Evolutionary conservation across 1,140 invertebrate species (phyloP), one percentile per base, ranked within the genome.

Genomic region (Portunus trituberculatus): DNA sequence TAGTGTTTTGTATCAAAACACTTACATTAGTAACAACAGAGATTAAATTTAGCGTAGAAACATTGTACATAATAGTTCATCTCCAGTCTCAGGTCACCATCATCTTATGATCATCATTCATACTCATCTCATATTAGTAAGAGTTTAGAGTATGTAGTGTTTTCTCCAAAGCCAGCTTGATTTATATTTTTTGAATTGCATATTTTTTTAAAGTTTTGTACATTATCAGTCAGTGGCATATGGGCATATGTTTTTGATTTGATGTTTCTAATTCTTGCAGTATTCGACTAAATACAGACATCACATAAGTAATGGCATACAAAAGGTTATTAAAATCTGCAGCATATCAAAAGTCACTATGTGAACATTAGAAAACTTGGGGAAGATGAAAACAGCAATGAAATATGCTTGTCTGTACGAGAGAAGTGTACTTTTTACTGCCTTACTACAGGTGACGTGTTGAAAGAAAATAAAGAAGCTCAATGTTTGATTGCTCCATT

Each of bases 1-100:
- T 48, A 52, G n/a, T 92, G 94, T 95, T 67, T 95, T 95, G 94
- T 92, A 95, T 95, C 94, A 95, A 95, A 82, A 95, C 94, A 92
- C 52, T 92, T 83, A 59, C 82, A 94, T 67, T 94, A 76, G 12
- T 91, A 94, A 67, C 20, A 31, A 45, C 28, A 89, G 93, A 94
- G 59, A 16, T 20, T 59, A 89, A 46, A 0, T 48, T 89, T 46
- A 89, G 88, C 32, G 48, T 48, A 46, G 88, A n/a, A 83, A 25
- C 67, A 94, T 91, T 94, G 93, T 94, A 94, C 89, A 94, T 94
- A 94, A 82, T 82, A 93, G 46, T 94, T 39, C 93, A 94, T 83
- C 88, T 91, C 93, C 31, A 90, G 94, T 95, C 94, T 95, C 94
- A 95, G 94, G 94, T 95, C 94, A 95, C 88, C 91, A 95, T 59